phyloP scores from a whole-genome alignment of 1,140 invertebrate species.

The Conus betulinus region DNA sequence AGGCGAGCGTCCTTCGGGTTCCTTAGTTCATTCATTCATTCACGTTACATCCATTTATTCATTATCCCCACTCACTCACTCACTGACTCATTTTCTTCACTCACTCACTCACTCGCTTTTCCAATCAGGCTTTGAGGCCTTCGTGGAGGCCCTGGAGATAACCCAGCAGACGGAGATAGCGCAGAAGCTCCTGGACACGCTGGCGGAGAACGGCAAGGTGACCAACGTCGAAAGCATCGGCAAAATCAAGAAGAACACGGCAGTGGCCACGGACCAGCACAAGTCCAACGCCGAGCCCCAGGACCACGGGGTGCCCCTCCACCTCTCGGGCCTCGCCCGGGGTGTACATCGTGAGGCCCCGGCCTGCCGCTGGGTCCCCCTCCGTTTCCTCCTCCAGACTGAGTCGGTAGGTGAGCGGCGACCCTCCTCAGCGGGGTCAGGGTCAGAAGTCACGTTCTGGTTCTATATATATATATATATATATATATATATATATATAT shows the following conservation, averaged over 20 bases:
- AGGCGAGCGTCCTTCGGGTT: too few species aligned
- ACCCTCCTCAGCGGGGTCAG: too few species aligned
- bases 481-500: too few species aligned
- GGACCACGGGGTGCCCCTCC: not conserved
- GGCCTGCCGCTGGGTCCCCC: not conserved
- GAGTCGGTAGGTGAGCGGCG: not conserved
- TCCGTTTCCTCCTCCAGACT: not conserved
- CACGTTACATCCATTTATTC: too few species aligned
- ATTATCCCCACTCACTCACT: too few species aligned
- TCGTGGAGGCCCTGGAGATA: slow-evolving; percentile 11
- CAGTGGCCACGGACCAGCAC: not conserved
- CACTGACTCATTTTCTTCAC: too few species aligned
- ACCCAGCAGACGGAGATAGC: not conserved
- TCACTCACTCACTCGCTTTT: not conserved
- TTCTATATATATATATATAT: too few species aligned
- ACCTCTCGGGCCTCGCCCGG: not conserved
- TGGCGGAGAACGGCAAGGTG: not conserved
- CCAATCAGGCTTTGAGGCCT: not conserved
- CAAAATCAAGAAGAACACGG: not conserved
- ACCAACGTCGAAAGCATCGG: not conserved
- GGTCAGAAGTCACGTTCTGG: too few species aligned
- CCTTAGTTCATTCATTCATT: too few species aligned
- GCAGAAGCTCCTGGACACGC: not conserved
- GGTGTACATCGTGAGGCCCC: not conserved
- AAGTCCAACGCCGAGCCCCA: too few species aligned